phyloP scores from a whole-genome alignment of 2,797 vertebrate genomes.

The Scyliorhinus canicula region DNA sequence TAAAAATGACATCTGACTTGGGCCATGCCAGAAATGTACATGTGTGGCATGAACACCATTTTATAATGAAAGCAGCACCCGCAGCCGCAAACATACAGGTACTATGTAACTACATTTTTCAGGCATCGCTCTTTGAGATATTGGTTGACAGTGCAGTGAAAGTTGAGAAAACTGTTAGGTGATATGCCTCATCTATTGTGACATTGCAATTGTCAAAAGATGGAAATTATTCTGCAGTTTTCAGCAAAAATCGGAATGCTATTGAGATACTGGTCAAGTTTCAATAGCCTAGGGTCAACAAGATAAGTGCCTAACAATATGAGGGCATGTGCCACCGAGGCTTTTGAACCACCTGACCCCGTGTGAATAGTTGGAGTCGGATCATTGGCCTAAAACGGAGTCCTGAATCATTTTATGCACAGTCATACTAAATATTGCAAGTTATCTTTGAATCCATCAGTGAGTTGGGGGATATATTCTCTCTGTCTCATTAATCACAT shows the following conservation, averaged over 20 bases:
- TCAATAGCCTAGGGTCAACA: not conserved
- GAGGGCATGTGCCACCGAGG: too few species aligned
- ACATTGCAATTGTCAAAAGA: not conserved
- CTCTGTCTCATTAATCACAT: too few species aligned
- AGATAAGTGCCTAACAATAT: too few species aligned
- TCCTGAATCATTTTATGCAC: not conserved
- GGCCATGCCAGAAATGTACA: too few species aligned
- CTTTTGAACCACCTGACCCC: too few species aligned
- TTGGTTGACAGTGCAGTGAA: too few species aligned
- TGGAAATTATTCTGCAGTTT: not conserved
- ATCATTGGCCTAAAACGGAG: not conserved
- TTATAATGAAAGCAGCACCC: too few species aligned
- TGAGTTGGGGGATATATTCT: not conserved
- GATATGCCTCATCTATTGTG: not conserved
- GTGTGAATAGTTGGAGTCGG: not conserved
- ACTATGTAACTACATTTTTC: too few species aligned
- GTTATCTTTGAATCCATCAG: conserved; percentile 8
- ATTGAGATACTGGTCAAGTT: not conserved
- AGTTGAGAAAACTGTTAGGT: not conserved
- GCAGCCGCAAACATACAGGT: too few species aligned
- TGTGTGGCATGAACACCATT: too few species aligned
- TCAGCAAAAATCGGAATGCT: not conserved
- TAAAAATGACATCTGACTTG: too few species aligned
- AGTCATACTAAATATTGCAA: not conserved
- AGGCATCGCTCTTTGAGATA: too few species aligned